These are phyloP conservation scores for Podarcis raffonei DNA, from an alignment of 2,113 vertebrate genomes.

Conservation along the genomic window DNA sequence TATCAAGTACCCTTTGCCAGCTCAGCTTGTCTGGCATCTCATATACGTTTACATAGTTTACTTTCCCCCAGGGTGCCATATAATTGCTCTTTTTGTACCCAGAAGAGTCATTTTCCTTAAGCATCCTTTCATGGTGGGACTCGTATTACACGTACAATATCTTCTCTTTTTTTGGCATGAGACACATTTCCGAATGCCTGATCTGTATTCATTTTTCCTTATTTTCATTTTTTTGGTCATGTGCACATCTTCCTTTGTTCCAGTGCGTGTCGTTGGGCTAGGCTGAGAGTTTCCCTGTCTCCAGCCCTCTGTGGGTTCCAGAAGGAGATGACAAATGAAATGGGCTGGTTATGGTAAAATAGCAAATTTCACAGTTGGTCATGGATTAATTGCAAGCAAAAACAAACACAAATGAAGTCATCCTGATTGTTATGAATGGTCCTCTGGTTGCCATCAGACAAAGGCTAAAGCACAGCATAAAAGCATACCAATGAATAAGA, in stretches of 20 bases:
- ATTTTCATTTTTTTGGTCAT: background rate
- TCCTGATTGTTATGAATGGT: constrained; percentile 65
- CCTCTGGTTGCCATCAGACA: constrained; percentile 66
- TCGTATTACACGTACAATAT: background rate
- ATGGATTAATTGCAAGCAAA: constrained; percentile 71
- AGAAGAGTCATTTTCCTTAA: constrained; percentile 28
- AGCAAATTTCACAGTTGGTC: constrained; percentile 73
- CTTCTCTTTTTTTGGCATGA: constrained; percentile 16
- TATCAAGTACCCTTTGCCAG: constrained; percentile 31
- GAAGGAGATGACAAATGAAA: constrained; percentile 68
- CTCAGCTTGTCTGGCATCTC: constrained; percentile 27
- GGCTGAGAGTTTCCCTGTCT: constrained; percentile 49
- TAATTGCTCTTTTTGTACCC: constrained; percentile 34
- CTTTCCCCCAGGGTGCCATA: background rate
- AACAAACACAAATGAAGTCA: constrained; percentile 75
- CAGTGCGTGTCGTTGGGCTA: constrained; percentile 35
- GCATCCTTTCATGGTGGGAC: constrained; percentile 5
- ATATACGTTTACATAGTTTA: constrained; percentile 25
- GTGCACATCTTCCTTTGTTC: constrained; percentile 43
- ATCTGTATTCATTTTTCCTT: constrained; percentile 18
- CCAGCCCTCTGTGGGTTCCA: constrained; percentile 58
- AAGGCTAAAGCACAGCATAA: constrained; percentile 58
- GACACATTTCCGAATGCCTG: constrained; percentile 31
- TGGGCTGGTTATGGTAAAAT: constrained; percentile 64
- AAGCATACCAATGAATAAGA: constrained; percentile 50